Evolutionary conservation across 2,797 vertebrate genomes (phyloP).

Genomic region (Falco concolor): DNA sequence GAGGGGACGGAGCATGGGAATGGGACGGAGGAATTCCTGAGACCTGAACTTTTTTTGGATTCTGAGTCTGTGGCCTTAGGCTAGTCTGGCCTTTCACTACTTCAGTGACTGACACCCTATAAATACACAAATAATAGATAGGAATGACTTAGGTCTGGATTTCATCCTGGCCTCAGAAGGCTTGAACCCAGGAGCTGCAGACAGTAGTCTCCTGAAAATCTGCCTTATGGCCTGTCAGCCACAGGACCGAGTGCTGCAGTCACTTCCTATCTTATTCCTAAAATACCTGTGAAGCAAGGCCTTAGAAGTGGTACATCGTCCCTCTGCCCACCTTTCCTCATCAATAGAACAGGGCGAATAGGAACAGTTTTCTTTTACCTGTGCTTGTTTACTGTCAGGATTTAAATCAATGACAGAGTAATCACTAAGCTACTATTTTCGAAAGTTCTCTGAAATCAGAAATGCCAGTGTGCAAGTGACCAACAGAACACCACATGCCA

Average conservation of each 20-base stretch:
- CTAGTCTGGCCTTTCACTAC: conserved; percentile 37
- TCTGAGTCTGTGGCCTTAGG: conserved; percentile 7
- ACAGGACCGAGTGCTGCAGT: neutral
- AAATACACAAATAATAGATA: conserved; percentile 62
- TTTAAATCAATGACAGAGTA: neutral
- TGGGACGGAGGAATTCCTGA: neutral
- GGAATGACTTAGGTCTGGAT: conserved; percentile 37
- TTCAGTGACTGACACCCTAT: conserved; percentile 15
- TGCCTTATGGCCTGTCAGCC: neutral
- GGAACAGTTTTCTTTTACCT: neutral
- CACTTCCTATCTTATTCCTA: neutral
- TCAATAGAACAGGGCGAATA: neutral
- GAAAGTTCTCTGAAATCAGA: neutral
- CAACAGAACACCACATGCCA: neutral
- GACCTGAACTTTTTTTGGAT: neutral
- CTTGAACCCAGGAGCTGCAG: neutral
- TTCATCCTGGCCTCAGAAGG: conserved; percentile 12
- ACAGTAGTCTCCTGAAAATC: neutral
- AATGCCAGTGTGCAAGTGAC: neutral
- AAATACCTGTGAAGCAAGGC: neutral
- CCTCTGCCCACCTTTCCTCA: neutral
- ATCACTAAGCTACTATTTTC: neutral
- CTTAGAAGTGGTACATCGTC: neutral
- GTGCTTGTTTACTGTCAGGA: neutral
- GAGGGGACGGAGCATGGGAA: conserved; percentile 10